Conservation (phyloP, 1,140 invertebrate species). For the Aricia agestis region DNA sequence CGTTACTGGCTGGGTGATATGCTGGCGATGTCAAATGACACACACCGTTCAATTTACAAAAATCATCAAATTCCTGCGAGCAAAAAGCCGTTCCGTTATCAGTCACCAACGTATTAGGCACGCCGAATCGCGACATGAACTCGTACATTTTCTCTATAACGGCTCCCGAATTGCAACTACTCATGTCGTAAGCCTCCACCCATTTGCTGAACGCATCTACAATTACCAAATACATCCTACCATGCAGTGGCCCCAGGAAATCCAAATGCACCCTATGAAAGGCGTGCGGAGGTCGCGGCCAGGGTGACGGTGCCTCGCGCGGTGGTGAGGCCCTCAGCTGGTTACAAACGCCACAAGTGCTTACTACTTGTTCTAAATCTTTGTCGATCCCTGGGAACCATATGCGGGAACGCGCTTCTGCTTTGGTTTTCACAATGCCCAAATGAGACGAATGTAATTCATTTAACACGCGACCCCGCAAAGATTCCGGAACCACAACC, state of each 20-base stretch:
- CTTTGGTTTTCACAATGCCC: conserved; percentile 36
- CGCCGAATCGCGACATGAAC: conserved; percentile 29
- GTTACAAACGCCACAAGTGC: conserved; percentile 27
- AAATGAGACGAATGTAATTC: conserved; percentile 31
- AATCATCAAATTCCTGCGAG: conserved; percentile 25
- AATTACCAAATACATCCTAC: conserved; percentile 28
- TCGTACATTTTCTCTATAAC: conserved; percentile 28
- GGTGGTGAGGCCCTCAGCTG: conserved; percentile 27
- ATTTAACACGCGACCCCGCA: conserved; percentile 16
- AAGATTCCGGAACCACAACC: conserved; percentile 23
- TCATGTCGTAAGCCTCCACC: conserved; percentile 32
- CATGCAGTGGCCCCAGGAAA: conserved; percentile 32
- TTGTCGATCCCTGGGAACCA: conserved; percentile 40
- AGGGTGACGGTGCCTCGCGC: conserved; percentile 23
- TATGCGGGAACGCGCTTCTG: conserved; percentile 33
- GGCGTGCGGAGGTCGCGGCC: conserved; percentile 25
- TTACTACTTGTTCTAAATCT: conserved; percentile 31
- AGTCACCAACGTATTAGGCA: conserved; percentile 29
- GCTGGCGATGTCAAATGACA: conserved; percentile 29
- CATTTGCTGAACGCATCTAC: conserved; percentile 36
- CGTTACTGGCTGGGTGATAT: conserved; percentile 29
- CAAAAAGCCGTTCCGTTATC: conserved; percentile 30
- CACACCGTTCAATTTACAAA: conserved; percentile 30
- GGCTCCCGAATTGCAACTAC: neutral
- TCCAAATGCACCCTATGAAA: conserved; percentile 33